Evolutionary conservation across 2,888 invertebrate genomes (phyloP).

Genomic region (Agrypnus murinus): DNA sequence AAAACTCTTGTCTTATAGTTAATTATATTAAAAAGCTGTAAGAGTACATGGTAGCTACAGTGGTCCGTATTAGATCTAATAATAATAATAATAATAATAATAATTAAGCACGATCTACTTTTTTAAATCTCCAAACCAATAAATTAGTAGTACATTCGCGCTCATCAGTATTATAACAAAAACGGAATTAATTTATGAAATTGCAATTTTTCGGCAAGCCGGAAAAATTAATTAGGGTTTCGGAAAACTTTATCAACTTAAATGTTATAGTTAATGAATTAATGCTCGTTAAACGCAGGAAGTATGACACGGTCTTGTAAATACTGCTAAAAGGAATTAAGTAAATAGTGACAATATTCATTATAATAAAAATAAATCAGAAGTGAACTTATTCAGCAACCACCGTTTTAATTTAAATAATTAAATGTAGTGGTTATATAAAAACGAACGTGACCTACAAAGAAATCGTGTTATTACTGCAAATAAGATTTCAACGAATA

Average conservation of each 20-base stretch:
- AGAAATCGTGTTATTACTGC: no score
- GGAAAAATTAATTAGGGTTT: neutral
- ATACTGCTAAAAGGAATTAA: neutral
- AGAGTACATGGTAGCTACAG: no score
- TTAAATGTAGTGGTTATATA: slow-evolving; percentile 11
- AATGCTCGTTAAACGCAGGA: slow-evolving; percentile 42
- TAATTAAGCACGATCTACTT: no score
- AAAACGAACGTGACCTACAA: slow-evolving; percentile 7
- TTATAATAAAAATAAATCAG: slow-evolving; percentile 12
- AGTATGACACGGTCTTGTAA: slow-evolving; percentile 29
- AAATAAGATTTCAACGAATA: no score
- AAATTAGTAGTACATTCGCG: no score
- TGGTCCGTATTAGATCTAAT: no score
- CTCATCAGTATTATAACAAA: no score
- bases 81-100: no score
- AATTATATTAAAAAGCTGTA: no score
- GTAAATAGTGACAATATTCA: no score
- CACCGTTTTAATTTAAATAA: slow-evolving; percentile 15
- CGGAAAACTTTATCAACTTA: neutral
- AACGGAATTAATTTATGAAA: neutral
- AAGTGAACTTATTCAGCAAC: neutral
- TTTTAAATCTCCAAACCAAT: no score
- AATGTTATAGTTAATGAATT: slow-evolving; percentile 20
- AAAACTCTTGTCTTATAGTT: no score
- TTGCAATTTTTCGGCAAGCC: neutral